Conservation (phyloP, 1,140 invertebrate species). For the Euwallacea similis region DNA sequence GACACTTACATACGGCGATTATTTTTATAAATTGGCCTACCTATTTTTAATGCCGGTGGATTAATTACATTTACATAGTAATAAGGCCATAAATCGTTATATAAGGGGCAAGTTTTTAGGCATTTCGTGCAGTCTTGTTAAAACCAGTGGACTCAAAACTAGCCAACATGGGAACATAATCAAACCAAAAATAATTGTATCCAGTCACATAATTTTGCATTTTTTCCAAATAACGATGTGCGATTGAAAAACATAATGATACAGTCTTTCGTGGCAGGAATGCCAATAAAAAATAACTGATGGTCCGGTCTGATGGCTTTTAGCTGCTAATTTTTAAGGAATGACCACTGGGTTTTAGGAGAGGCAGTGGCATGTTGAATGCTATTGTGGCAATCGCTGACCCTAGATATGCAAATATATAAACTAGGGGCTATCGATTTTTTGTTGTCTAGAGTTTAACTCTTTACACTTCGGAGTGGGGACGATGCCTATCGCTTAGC, state of each 20-base stretch:
- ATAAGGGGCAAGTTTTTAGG: slow-evolving; percentile 45
- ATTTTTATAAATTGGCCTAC: slow-evolving; percentile 14
- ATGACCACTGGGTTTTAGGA: slow-evolving; percentile 17
- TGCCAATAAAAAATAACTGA: no score
- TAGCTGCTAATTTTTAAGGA: no score
- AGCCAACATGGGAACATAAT: background rate
- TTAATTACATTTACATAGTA: slow-evolving; percentile 47
- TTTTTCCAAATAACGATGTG: background rate
- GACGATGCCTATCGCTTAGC: no score
- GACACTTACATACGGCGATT: background rate
- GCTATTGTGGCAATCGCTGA: slow-evolving; percentile 40
- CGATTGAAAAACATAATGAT: background rate
- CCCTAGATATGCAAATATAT: slow-evolving; percentile 45
- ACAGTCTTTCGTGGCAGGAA: no score
- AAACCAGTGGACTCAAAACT: slow-evolving; percentile 11
- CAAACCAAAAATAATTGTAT: background rate
- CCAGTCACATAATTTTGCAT: background rate
- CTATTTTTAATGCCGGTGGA: slow-evolving; percentile 36
- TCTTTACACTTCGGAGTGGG: no score
- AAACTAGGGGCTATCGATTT: slow-evolving; percentile 40
- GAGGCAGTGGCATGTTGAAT: slow-evolving; percentile 38
- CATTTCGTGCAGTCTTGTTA: slow-evolving; percentile 30
- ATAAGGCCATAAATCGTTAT: slow-evolving; percentile 46
- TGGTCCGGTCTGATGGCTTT: no score
- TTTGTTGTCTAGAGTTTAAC: background rate